These are phyloP conservation scores for Leptinotarsa lineolata DNA, from an alignment of 1,140 invertebrate genomes.

Conservation along the genomic window DNA sequence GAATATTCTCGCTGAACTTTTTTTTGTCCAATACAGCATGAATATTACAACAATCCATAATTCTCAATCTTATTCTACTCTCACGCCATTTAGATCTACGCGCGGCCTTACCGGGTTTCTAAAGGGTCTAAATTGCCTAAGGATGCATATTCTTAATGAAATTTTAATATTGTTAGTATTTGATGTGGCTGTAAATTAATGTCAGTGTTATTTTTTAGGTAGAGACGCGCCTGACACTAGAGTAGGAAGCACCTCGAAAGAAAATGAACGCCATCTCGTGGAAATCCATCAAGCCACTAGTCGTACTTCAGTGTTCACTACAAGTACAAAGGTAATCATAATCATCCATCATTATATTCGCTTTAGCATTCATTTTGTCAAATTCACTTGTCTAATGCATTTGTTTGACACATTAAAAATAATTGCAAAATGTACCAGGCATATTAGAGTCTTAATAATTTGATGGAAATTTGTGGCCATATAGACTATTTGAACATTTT, in stretches of 20 bases:
- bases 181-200: neutral
- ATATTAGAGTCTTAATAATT: too few species aligned
- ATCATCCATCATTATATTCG: neutral
- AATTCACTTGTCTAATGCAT: neutral
- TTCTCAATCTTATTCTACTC: too few species aligned
- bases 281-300: slow-evolving; percentile 52
- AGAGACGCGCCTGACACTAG: slow-evolving; percentile 62
- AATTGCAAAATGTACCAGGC: neutral
- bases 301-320: slow-evolving; percentile 50
- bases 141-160: too few species aligned
- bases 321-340: slow-evolving; percentile 50
- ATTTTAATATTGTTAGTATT: too few species aligned
- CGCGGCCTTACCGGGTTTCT: too few species aligned
- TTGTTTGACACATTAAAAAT: neutral
- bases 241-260: slow-evolving; percentile 53
- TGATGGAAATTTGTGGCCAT: too few species aligned
- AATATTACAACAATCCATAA: too few species aligned
- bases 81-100: too few species aligned
- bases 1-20: too few species aligned
- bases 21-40: too few species aligned
- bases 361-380: neutral
- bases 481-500: too few species aligned
- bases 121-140: too few species aligned
- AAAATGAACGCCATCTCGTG: slow-evolving; percentile 44
- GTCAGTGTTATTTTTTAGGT: slow-evolving; percentile 39